Base-by-base conservation (phyloP, 2,888 invertebrate species). In the Volucella zonaria region DNA sequence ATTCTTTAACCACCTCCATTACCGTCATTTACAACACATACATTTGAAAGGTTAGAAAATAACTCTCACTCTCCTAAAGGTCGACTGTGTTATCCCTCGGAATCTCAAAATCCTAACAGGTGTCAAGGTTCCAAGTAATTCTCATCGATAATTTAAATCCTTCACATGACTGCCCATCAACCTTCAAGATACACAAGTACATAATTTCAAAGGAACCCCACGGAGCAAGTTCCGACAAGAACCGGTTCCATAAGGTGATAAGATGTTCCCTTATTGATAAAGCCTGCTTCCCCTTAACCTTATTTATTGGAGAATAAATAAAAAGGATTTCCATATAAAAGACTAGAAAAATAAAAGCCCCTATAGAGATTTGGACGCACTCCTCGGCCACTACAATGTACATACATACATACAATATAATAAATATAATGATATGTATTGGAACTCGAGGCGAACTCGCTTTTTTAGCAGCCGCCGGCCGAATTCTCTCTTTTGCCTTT, bases 51-150 rank as follows among this genome's bases (percentile, higher is more conserved):
- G 18, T 23, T 23, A 23, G 12, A n/a, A 54, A 54, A 54, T 8
- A 42, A 58, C 42, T 58, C 58, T 42, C 40, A 58, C 40, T 40
- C 40, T 12, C 14, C 38, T 40, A 14, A 38, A 14, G 31, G 6
- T 1, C 0, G 4, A 6, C 31, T 31, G 0, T 6, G 6, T 6
- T 31, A 31, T 31, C 1, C 2, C 31, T 31, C 6, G 0, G 6
- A 0, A 6, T 40, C 11, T 31, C 8, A 4, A 31, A 47, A 9
- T 23, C 14, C 56, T 45, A 51, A 38, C 59, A 58, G 70, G 49
- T 70, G 58, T 49, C 58, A 70, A 70, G 56, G 47, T 58, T 58
- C 49, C 70, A 42, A 40, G 49, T 58, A 9, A 70, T 49, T 47
- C 40, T 68, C 47, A 38, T 68, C 54, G 56, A 31, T 56, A 47